Evolutionary conservation across 2,888 invertebrate species (phyloP), one percentile per base, ranked within the genome.

Genomic region (Bombylius discolor): DNA sequence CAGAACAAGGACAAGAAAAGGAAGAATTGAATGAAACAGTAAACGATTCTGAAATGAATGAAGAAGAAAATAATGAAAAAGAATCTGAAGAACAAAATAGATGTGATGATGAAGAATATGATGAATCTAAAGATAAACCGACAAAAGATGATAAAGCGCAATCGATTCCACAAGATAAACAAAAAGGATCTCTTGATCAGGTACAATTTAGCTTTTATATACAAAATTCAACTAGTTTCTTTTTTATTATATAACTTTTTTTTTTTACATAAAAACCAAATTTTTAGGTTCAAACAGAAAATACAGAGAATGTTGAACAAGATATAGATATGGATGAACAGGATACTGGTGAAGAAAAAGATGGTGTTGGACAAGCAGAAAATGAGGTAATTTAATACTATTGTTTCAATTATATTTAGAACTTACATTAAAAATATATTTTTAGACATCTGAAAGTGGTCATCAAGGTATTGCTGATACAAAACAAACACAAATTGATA

Each of bases 331-430:
- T 76, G 47, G 74, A 73, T 52, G 78, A 78, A 60, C 79, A 80
- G 63, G 77, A 78, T 51, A 77, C 75, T 9, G 76, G 77, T 1
- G 79, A 80, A 58, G 75, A 77, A 47, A 79, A 82, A 61, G 80
- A 81, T 63, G 83, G 83, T 5, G 81, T 82, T 4, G 90, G 89
- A 0, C 83, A 87, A 51, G 84, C 89, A 0, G 85, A 90, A 64
- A 78, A 85, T 59, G 85, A 87, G 62, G 79, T 84, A 64, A 82
- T 81, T 56, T 8, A 34, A 39, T 44, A 1, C 4, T 31, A 23
- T 47, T 33, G 5, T 44, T 12, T 44, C n/a, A 12, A 5, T 44
- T 39, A 14, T 50, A 33, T 14, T 4, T 23, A 9, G 11, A 32
- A 31, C 36, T 46, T 34, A 5, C 9, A 42, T 55, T 33, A 11